Conservation (phyloP, 2,797 vertebrate species). For the Catostomus latipinnis region DNA sequence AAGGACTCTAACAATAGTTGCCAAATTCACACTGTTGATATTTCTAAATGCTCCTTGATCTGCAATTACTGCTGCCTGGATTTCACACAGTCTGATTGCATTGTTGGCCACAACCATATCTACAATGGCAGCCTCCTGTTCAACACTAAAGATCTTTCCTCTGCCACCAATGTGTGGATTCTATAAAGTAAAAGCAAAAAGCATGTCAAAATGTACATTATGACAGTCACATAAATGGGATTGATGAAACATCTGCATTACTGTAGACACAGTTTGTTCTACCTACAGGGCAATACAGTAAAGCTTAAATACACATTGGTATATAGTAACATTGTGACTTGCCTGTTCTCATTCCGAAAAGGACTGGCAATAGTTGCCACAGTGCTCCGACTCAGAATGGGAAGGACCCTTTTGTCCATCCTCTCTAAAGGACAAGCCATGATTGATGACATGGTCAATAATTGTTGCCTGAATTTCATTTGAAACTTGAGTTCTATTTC, state of each 20-base stretch:
- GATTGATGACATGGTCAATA: too few species aligned
- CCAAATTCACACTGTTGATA: slow-evolving; percentile 7
- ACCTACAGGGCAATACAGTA: background rate
- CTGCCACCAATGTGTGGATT: too few species aligned
- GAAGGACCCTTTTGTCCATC: slow-evolving; percentile 34
- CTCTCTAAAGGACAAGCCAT: background rate
- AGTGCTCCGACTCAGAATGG: slow-evolving; percentile 9
- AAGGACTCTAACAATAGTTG: slow-evolving; percentile 14
- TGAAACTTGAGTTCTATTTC: too few species aligned
- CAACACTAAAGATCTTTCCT: background rate
- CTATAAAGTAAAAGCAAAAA: too few species aligned
- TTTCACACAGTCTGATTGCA: slow-evolving; percentile 45
- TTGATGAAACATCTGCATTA: too few species aligned
- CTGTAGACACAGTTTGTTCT: too few species aligned
- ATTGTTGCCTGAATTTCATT: too few species aligned
- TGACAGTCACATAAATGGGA: too few species aligned
- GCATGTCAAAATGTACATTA: too few species aligned
- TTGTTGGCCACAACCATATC: slow-evolving; percentile 27
- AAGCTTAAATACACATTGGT: too few species aligned
- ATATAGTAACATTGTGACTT: too few species aligned
- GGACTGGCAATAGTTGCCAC: slow-evolving; percentile 22
- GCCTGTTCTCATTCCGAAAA: background rate
- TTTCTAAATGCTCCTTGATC: slow-evolving; percentile 36
- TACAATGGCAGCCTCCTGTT: slow-evolving; percentile 37
- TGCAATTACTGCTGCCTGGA: slow-evolving; percentile 52